These are phyloP conservation scores for Aspidapion aeneum DNA, from an alignment of 2,888 invertebrate genomes.

Conservation along the genomic window DNA sequence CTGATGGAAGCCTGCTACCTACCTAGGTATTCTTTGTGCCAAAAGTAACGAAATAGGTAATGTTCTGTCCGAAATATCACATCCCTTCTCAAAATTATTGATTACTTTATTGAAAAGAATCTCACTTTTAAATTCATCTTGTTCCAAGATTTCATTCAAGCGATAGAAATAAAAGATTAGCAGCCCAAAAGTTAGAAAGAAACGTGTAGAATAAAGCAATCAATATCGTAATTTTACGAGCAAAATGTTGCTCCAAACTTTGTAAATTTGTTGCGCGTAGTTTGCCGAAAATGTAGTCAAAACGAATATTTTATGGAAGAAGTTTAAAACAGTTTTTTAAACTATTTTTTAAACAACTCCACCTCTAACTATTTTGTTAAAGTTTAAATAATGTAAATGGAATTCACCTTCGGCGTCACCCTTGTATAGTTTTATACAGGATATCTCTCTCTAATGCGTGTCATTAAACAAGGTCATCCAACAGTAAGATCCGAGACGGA, in stretches of 20 bases:
- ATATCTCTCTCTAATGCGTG: neutral
- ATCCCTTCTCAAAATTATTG: neutral
- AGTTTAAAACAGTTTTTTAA: too few species aligned
- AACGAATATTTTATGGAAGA: too few species aligned
- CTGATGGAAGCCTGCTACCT: too few species aligned
- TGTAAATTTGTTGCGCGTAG: neutral
- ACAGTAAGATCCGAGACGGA: neutral
- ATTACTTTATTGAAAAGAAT: neutral
- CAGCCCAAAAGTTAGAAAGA: neutral
- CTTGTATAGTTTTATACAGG: neutral
- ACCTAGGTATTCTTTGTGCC: too few species aligned
- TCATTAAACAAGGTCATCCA: neutral
- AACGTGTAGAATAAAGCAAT: neutral
- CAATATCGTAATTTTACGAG: neutral
- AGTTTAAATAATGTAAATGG: too few species aligned
- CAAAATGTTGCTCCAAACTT: neutral
- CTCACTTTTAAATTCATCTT: neutral
- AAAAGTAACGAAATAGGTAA: too few species aligned
- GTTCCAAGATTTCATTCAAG: neutral
- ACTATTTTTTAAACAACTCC: too few species aligned
- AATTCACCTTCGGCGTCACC: too few species aligned
- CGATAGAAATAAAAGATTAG: neutral
- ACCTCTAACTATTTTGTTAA: too few species aligned
- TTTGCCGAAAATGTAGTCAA: too few species aligned
- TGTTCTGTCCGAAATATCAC: too few species aligned